Evolutionary conservation across 2,888 invertebrate genomes (phyloP).

Genomic region (Poecilobothrus nobilitatus): DNA sequence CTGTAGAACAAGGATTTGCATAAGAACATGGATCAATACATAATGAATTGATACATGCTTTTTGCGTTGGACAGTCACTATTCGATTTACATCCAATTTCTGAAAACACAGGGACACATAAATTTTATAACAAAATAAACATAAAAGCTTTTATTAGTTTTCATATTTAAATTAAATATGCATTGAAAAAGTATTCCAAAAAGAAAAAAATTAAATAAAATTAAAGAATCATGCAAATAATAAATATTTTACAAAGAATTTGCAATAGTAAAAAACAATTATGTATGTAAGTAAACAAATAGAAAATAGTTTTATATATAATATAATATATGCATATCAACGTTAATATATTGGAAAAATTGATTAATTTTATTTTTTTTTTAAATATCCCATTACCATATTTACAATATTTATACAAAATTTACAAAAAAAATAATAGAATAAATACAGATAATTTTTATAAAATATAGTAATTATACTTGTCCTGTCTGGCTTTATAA

Average conservation of each 20-base stretch:
- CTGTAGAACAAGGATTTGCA: slow-evolving; percentile 62
- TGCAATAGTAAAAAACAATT: too few relatives aligned
- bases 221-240: too few relatives aligned
- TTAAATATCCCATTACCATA: not conserved
- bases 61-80: slow-evolving; percentile 66
- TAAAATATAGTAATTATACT: too few relatives aligned
- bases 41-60: slow-evolving; percentile 68
- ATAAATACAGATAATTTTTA: too few relatives aligned
- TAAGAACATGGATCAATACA: slow-evolving; percentile 75
- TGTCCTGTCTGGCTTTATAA: too few relatives aligned
- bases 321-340: too few relatives aligned
- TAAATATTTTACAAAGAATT: too few relatives aligned
- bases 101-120: slow-evolving; percentile 36
- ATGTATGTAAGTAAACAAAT: too few relatives aligned
- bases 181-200: not conserved
- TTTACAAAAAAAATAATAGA: not conserved
- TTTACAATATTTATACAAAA: not conserved
- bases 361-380: too few relatives aligned
- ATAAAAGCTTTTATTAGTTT: not conserved
- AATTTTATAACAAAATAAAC: slow-evolving; percentile 6
- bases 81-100: slow-evolving; percentile 73
- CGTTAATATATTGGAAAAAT: too few relatives aligned
- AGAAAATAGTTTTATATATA: too few relatives aligned
- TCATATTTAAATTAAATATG: too few relatives aligned
- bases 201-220: slow-evolving; percentile 12